These are phyloP conservation scores for Leptocoma aspasia DNA, from an alignment of 2,113 vertebrate genomes.

Conservation along the genomic window DNA sequence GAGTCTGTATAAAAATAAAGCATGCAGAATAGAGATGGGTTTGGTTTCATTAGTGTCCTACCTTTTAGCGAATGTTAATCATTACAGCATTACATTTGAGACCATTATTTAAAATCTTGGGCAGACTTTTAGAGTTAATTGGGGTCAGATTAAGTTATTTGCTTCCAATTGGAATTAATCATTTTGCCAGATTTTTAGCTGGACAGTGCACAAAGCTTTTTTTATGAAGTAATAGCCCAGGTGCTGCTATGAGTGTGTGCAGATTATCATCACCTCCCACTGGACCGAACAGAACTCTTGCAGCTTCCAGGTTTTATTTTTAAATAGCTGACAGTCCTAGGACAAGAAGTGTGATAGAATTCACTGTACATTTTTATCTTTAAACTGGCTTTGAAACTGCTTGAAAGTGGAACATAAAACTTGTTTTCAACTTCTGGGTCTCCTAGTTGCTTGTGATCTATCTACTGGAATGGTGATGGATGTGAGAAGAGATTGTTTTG, in stretches of 20 bases:
- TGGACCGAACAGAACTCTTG: not conserved
- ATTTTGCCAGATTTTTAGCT: conserved; percentile 34
- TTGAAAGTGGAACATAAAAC: not conserved
- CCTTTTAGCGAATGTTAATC: not conserved
- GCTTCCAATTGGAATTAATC: not conserved
- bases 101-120: not conserved
- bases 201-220: conserved; percentile 19
- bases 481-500: not conserved
- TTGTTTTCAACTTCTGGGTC: not conserved
- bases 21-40: not conserved
- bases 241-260: conserved; percentile 19
- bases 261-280: conserved; percentile 26
- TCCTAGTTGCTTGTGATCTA: not conserved
- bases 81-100: not conserved
- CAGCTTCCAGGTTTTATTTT: conserved; percentile 41
- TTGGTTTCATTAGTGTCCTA: not conserved
- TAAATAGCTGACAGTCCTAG: not conserved
- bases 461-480: not conserved
- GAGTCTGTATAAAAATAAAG: not conserved
- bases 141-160: conserved; percentile 21
- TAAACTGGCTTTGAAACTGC: not conserved
- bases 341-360: not conserved
- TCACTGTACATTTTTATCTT: not conserved
- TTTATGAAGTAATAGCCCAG: conserved; percentile 49
- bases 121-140: not conserved